phyloP scores from a whole-genome alignment of 2,888 invertebrate genomes.

The Encarsia formosa region DNA sequence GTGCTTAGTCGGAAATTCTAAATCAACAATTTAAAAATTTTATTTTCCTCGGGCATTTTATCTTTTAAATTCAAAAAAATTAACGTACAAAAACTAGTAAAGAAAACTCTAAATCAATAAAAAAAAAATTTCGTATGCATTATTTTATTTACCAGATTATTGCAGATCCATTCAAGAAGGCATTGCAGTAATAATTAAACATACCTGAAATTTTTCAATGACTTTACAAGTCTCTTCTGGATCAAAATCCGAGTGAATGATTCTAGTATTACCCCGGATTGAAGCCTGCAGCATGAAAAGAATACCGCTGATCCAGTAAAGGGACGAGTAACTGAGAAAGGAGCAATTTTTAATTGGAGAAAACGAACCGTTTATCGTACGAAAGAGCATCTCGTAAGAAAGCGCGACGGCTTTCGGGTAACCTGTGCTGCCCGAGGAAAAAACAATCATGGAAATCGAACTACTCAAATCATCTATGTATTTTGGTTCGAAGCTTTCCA shows the following conservation, averaged over 20 bases:
- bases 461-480: conserved; percentile 21
- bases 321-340: conserved; percentile 34
- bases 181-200: neutral
- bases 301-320: conserved; percentile 41
- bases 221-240: conserved; percentile 34
- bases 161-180: too few relatives aligned
- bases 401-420: conserved; percentile 40
- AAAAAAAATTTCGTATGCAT: too few relatives aligned
- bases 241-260: conserved; percentile 34
- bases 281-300: conserved; percentile 29
- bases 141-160: too few relatives aligned
- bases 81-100: too few relatives aligned
- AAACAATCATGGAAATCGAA: conserved; percentile 36
- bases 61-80: too few relatives aligned
- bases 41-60: too few relatives aligned
- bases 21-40: too few relatives aligned
- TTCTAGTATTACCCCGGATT: conserved; percentile 10
- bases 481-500: conserved; percentile 30
- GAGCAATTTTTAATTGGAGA: neutral
- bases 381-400: conserved; percentile 32
- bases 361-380: conserved; percentile 6
- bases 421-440: conserved; percentile 45
- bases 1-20: too few relatives aligned
- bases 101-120: too few relatives aligned
- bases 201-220: conserved; percentile 42